Evolutionary conservation across 2,797 vertebrate genomes (phyloP), one percentile per base, ranked within the genome.

Genomic region (Oryzias dopingdopingensis): DNA sequence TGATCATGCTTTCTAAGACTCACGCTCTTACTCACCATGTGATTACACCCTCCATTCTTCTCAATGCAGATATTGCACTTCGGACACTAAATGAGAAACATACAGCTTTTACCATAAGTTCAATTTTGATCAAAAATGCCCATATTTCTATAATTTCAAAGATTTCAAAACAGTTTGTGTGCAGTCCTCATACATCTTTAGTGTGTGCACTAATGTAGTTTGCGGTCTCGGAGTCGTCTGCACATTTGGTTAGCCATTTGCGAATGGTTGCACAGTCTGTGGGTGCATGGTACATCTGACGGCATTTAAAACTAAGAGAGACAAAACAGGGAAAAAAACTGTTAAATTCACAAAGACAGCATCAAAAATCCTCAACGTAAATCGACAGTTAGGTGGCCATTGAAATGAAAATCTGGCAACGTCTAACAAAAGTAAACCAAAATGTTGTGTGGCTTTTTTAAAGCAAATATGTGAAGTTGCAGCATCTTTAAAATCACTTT

Each of bases 41-140:
- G 97, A 91, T 99, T 99, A 86, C 97, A 99, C 80, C 96, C 97
- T 90, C 97, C 97, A 2, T 99, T 99, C 91, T 99, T 99, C 91
- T 99, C 97, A 88, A 99, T 99, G 93, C 97, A 99, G 92, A 99
- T 99, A 97, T 99, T 98, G 93, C 97, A 99, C 94, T 97, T 98
- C 42, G 97, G 97, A 95, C 97, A 99, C 97, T 99, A 79, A 53
- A 72, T 43, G 86, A 91, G 16, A 76, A 48, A 61, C 0, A 52
- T 8, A 53, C 37, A 60, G 10, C 24, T 65, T 14, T 60, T 41
- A 47, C 49, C 5, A 2, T 29, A 4, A 13, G 8, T 13, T 56
- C 48, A 60, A 29, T 3, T 15, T 18, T 42, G 32, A 17, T 40
- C 1, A 40, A 22, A 20, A 46, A 14, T 20, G 44, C 14, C 8